Percentiles rank a stretch among this genome's conserved stretches.
Conservation (phyloP, 2,888 invertebrate genomes). For the Idaea aversata region DNA sequence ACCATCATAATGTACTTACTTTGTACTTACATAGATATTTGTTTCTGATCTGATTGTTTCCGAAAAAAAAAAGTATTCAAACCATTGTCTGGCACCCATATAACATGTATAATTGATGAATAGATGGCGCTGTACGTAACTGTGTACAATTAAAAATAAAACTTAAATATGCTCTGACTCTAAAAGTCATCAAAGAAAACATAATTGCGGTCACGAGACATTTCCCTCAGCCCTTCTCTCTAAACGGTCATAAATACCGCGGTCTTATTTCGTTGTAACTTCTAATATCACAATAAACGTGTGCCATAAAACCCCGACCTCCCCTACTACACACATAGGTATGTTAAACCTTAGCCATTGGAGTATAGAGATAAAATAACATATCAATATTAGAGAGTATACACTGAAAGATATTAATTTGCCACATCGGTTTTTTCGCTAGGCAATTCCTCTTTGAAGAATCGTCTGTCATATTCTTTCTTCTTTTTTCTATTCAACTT, state of each 20-base stretch:
- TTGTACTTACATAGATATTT: no score
- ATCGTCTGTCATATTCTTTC: no score
- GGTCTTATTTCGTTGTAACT: neutral
- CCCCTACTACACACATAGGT: neutral
- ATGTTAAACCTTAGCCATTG: neutral
- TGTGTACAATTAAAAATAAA: neutral
- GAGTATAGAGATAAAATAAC: neutral
- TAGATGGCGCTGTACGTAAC: neutral
- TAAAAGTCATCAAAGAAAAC: neutral
- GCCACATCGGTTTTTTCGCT: neutral
- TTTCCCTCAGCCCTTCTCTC: neutral
- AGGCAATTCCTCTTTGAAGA: no score
- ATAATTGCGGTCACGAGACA: neutral
- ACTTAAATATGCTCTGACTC: neutral
- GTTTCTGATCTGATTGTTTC: no score
- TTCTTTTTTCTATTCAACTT: no score
- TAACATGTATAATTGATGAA: no score
- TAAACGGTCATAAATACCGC: neutral
- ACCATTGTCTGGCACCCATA: no score
- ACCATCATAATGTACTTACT: no score
- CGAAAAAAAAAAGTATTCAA: no score
- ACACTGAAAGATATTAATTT: neutral
- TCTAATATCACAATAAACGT: neutral
- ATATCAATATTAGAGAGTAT: no score
- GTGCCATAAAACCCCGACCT: neutral